Evolutionary conservation across 2,113 vertebrate genomes (phyloP), one percentile per base, ranked within the genome.

Genomic region (Marmota monax): DNA sequence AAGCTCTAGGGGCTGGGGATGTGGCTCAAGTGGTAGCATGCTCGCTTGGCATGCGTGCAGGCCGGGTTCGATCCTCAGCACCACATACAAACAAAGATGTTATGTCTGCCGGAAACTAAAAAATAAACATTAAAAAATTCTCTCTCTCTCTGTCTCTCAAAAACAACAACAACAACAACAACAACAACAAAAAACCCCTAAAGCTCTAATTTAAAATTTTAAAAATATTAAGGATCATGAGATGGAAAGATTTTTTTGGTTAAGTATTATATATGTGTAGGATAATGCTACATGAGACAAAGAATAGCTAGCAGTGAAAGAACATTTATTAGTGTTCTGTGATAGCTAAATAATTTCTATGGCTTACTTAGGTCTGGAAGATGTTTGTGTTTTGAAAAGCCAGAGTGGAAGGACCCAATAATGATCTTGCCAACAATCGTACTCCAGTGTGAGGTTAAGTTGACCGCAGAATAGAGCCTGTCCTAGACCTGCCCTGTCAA

Each of bases 21-120:
- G 8, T 45, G 45, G 45, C 45, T 45, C 45, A 45, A 45, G 45
- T 0, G 7, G 45, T 45, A 9, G 45, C 1, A 0, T 0, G 8
- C 7, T 45, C 45, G 7, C 45, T 45, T 45, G 45, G 7, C 45
- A 45, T 45, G 45, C 45, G 1, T 45, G 45, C 45, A 45, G 45
- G 45, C 45, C 45, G 45, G 45, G 45, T 45, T 45, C 45, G 1
- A 45, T 45, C 45, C 45, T 45, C 45, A 45, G 45, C 45, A 45
- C 45, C 45, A 45, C 45, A 45, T 45, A 45, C 45, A 45, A 45
- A 45, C 45, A 45, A 45, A 45, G 45, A 45, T 45, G 45, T 45
- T 45, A 7, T 45, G 7, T 45, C 45, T 1, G 45, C 45, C 45
- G 1, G 8, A 45, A 45, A 45, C 45, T 45, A 45, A 45, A 45